Base-by-base conservation (phyloP, 2,113 vertebrate genomes). In the Lagopus muta region DNA sequence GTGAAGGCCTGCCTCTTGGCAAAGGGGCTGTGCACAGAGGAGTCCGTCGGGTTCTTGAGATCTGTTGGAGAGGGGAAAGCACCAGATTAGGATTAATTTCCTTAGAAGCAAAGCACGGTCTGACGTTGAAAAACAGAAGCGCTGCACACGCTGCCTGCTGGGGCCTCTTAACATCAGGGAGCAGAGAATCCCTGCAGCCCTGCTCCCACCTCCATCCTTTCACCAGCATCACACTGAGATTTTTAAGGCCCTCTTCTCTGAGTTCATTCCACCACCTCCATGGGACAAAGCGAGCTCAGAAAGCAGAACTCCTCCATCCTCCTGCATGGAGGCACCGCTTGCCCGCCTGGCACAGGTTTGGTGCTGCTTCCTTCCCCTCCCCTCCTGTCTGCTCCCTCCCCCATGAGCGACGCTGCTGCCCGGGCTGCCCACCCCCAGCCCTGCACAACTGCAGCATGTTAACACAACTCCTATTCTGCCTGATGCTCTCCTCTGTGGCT, bases 1-100 rank as follows among this genome's bases (percentile, higher is more conserved):
- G 99, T 98, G 96, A 99, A 99, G 87, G 98, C 98, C 97, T 98
- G 99, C 27, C 98, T 98, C 93, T 99, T 99, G 66, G 98, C 97
- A 93, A 99, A 99, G 61, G 99, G 98, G 42, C 98, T 98, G 47
- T 99, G 99, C 79, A 98, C 98, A 0, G 98, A 77, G 19, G 98
- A 96, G 75, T 99, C 99, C 5, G 98, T 93, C 38, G 98, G 97
- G 94, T 97, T 98, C 97, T 99, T 99, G 92, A 99, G 97, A 93
- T 99, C 99, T 99, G 65, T 17, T 14, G 1, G 6, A 64, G 34
- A 21, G 95, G 60, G 50, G 79, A 92, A 60, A 50, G 24, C 48
- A 50, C 1, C 6, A 18, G 67, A 36, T 30, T 42, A 40, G 11
- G 10, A 8, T 24, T 54, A 19, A 34, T 20, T 85, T 60, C 42